phyloP scores from a whole-genome alignment of 2,888 invertebrate species.

The Pachliopta kotzebuea region DNA sequence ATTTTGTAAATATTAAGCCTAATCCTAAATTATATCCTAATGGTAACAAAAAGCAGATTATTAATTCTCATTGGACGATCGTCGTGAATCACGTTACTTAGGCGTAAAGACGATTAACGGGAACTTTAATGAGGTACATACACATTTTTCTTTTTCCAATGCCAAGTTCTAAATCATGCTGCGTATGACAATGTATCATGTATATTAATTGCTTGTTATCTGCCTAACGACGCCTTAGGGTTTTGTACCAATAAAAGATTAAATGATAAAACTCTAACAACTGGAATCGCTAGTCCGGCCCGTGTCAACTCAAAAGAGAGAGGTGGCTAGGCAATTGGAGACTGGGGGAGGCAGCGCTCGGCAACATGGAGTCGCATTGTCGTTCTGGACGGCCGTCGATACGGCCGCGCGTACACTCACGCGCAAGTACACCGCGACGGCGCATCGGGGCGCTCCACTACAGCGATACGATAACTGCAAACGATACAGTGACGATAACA shows the following conservation, averaged over 20 bases:
- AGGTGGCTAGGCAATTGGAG: constrained; percentile 67
- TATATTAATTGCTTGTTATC: constrained; percentile 12
- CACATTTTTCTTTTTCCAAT: background rate
- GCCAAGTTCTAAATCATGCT: background rate
- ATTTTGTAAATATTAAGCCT: no score
- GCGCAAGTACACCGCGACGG: constrained; percentile 40
- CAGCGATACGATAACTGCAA: no score
- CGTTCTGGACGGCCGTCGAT: constrained; percentile 67
- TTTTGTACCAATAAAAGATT: constrained; percentile 15
- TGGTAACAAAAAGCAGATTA: background rate
- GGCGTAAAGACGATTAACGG: background rate
- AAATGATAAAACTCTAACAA: constrained; percentile 17
- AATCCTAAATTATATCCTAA: background rate
- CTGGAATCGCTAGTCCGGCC: constrained; percentile 31
- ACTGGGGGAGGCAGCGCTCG: constrained; percentile 63
- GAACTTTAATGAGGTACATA: background rate
- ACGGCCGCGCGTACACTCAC: constrained; percentile 70
- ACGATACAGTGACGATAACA: constrained; percentile 36
- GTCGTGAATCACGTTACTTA: background rate
- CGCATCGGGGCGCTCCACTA: constrained; percentile 31
- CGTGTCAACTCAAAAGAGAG: constrained; percentile 72
- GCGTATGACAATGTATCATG: background rate
- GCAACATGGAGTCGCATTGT: constrained; percentile 68
- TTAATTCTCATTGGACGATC: background rate
- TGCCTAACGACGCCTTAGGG: constrained; percentile 7